Evolutionary conservation across 1,140 invertebrate species (phyloP), one percentile per base, ranked within the genome.

Genomic region (Zophobas atratus): DNA sequence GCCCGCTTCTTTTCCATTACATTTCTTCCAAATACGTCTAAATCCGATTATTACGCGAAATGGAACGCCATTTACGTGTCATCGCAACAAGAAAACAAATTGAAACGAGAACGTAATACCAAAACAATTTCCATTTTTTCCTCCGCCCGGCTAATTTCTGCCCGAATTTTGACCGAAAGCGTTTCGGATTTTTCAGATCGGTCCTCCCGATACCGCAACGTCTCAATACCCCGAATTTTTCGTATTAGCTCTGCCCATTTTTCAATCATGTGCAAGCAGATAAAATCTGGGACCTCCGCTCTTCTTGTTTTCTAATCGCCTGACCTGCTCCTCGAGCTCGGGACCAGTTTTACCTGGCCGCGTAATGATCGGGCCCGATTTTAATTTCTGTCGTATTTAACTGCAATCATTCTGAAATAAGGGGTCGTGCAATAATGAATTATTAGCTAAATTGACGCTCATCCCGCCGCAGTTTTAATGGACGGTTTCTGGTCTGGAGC

Each of bases 331-430:
- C 43, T 8, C 43, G 33, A 38, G 56, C 56, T 36, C 34, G 38
- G 35, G 34, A 8, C 36, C 34, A 36, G 56, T 60, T 39, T 60
- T 67, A 43, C 38, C 60, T 67, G 38, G 38, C 60, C 39, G n/a
- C 0, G 39, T 41, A 67, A 67, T 51, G 43, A 46, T 8, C 49
- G 4, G 2, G 49, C n/a, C 2, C 49, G n/a, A 51, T 67, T 67
- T 67, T 67, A 67, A 67, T 67, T 67, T 67, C 38, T 67, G 8
- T 67, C 39, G 35, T 67, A 67, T 67, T 67, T 67, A 67, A 67
- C 33, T 67, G 60, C 39, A 67, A 67, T 67, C 43, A 67, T 67
- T 43, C 38, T 67, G 20, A 67, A 60, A 67, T 67, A 20, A 67
- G 60, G 60, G 60, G 60, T 67, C 39, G 60, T 39, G 56, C 39